Conservation (phyloP, 2,113 vertebrate species). For the Spilogale gracilis region DNA sequence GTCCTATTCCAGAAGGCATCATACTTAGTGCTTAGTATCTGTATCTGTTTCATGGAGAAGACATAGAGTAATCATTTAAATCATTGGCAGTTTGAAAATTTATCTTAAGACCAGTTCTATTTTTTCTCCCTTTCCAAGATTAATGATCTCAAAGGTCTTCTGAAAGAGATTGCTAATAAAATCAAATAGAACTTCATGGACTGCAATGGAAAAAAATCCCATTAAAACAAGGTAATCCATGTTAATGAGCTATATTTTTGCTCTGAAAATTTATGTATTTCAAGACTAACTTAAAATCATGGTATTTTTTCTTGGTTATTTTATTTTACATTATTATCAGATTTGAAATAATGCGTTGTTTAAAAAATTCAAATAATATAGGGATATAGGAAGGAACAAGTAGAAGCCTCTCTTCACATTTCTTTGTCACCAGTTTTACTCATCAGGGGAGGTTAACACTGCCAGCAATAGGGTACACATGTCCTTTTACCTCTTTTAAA, state of each 20-base stretch:
- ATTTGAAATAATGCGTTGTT: not conserved
- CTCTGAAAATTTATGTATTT: not conserved
- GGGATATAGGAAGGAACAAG: not conserved
- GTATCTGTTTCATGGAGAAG: not conserved
- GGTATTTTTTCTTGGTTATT: not conserved
- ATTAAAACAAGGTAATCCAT: conserved; percentile 60
- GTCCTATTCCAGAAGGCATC: rapidly evolving
- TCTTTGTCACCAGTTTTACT: rapidly evolving
- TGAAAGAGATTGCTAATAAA: conserved; percentile 88
- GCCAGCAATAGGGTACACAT: rapidly evolving
- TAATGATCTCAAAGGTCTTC: conserved; percentile 88
- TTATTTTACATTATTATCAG: not conserved
- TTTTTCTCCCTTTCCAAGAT: conserved; percentile 49
- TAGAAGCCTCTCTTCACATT: rapidly evolving
- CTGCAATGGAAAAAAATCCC: not conserved
- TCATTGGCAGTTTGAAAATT: not conserved
- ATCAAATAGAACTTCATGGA: conserved; percentile 66
- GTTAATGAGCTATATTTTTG: not conserved
- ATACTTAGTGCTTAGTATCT: not conserved
- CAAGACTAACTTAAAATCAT: not conserved
- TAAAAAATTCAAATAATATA: not conserved
- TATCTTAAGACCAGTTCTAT: conserved; percentile 16
- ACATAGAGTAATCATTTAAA: not conserved
- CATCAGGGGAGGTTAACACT: rapidly evolving
- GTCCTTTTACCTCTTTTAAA: not conserved